A percentile compares a stretch with the other conserved stretches of the same genome.
phyloP scores from a whole-genome alignment of 2,797 vertebrate genomes.

The Chromis chromis region DNA sequence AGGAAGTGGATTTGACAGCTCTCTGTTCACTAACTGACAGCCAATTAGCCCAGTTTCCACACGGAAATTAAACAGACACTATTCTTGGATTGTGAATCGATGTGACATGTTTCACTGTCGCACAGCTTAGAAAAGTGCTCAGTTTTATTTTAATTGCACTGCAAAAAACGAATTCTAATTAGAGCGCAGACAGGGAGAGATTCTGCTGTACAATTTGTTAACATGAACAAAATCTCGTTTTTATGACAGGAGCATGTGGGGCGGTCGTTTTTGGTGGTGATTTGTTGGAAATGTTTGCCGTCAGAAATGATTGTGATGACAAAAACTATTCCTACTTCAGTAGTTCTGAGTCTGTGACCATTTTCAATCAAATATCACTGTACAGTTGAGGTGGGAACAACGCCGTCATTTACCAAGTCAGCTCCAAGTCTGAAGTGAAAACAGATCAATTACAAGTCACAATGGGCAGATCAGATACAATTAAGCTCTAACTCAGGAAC shows the following conservation, averaged over 20 bases:
- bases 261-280: background rate
- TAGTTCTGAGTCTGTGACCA: background rate
- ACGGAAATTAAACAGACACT: conserved; percentile 60
- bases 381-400: background rate
- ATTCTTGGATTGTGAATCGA: conserved; percentile 53
- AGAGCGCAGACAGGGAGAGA: background rate
- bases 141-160: conserved; percentile 36
- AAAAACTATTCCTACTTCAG: background rate
- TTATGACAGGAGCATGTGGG: background rate
- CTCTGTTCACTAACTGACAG: conserved; percentile 61
- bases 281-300: background rate
- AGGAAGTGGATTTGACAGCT: conserved; percentile 62
- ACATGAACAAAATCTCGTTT: conserved; percentile 2
- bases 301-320: conserved; percentile 2
- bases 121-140: conserved; percentile 14
- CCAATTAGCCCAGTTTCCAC: conserved; percentile 69
- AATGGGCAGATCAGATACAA: background rate
- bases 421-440: background rate
- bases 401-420: background rate
- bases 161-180: conserved; percentile 31
- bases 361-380: background rate
- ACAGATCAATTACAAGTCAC: no score
- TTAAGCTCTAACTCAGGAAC: background rate
- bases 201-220: conserved; percentile 12
- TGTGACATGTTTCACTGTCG: conserved; percentile 44